Percentiles rank a stretch among this genome's conserved stretches.
Evolutionary conservation across 2,888 invertebrate genomes (phyloP).

Genomic region (Julus scanicus): DNA sequence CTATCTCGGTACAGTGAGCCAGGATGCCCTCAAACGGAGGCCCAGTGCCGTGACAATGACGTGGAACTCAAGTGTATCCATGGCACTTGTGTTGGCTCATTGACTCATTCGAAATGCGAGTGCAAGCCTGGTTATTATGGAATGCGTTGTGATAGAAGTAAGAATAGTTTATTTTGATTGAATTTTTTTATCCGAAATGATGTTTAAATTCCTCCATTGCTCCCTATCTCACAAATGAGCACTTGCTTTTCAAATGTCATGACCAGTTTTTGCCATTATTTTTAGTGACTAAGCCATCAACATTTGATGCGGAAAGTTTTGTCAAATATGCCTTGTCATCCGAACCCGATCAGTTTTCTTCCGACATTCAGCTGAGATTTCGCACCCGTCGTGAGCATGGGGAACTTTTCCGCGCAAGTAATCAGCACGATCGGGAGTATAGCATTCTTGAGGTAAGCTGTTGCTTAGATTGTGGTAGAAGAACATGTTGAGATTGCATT

Average conservation of each 20-base stretch:
- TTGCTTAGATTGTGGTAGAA: not conserved
- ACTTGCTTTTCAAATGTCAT: not conserved
- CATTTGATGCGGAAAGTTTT: conserved; percentile 92
- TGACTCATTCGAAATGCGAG: conserved; percentile 84
- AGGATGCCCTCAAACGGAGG: conserved; percentile 94
- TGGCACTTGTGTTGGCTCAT: conserved; percentile 92
- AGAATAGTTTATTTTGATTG: not conserved
- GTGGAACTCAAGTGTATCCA: conserved; percentile 79
- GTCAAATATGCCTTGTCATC: conserved; percentile 97
- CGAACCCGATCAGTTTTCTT: conserved; percentile 91
- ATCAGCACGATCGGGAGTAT: conserved; percentile 93
- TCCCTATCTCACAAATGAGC: not conserved
- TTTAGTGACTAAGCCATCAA: conserved; percentile 83
- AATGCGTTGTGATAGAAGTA: conserved; percentile 65
- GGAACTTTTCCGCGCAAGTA: conserved; percentile 91
- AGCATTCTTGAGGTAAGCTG: conserved; percentile 81
- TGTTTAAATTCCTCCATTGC: not conserved
- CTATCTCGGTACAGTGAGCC: conserved; percentile 82
- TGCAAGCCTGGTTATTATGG: conserved; percentile 97
- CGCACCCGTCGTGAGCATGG: conserved; percentile 93
- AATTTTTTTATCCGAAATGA: not conserved
- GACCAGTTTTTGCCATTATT: not conserved
- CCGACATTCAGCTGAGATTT: conserved; percentile 92
- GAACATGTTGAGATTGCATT: not conserved
- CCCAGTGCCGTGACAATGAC: conserved; percentile 85